phyloP scores from a whole-genome alignment of 2,797 vertebrate species.

The Gobionotothen gibberifrons region DNA sequence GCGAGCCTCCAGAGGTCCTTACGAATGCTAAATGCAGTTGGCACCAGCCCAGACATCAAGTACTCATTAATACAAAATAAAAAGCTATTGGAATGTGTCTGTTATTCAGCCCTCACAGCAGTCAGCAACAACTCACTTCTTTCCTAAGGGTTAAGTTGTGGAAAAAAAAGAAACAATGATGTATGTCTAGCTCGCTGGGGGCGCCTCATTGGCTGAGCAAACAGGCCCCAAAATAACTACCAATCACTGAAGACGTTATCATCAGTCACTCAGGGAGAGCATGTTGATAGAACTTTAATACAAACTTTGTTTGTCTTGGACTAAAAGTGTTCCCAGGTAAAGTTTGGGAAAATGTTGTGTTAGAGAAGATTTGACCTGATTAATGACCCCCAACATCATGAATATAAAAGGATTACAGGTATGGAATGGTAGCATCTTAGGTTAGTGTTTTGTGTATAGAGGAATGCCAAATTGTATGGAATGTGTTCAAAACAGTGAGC shows the following conservation, averaged over 20 bases:
- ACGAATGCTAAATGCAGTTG: constrained; percentile 93
- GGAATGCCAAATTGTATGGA: constrained; percentile 40
- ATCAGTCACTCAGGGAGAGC: constrained; percentile 85
- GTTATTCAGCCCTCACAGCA: constrained; percentile 88
- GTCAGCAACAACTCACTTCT: constrained; percentile 87
- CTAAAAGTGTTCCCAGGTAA: constrained; percentile 25
- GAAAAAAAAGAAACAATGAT: constrained; percentile 88
- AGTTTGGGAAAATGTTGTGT: constrained; percentile 1
- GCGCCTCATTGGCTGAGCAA: constrained; percentile 93
- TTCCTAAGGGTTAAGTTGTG: constrained; percentile 67
- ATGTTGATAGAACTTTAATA: constrained; percentile 71
- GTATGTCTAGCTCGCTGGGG: constrained; percentile 88
- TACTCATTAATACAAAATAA: constrained; percentile 90
- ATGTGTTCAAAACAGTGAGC: constrained; percentile 51
- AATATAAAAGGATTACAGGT: not conserved
- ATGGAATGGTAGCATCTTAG: not conserved
- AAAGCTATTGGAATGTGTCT: constrained; percentile 89
- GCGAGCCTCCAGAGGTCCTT: constrained; percentile 88
- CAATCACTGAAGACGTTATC: constrained; percentile 90
- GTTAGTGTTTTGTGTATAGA: constrained; percentile 11
- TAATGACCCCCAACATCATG: not conserved
- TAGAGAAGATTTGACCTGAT: not conserved
- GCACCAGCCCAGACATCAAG: constrained; percentile 93
- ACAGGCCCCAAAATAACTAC: constrained; percentile 93
- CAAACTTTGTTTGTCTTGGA: constrained; percentile 20